These are phyloP conservation scores for Mythimna pallens DNA, from an alignment of 2,888 invertebrate species.

Conservation along the genomic window DNA sequence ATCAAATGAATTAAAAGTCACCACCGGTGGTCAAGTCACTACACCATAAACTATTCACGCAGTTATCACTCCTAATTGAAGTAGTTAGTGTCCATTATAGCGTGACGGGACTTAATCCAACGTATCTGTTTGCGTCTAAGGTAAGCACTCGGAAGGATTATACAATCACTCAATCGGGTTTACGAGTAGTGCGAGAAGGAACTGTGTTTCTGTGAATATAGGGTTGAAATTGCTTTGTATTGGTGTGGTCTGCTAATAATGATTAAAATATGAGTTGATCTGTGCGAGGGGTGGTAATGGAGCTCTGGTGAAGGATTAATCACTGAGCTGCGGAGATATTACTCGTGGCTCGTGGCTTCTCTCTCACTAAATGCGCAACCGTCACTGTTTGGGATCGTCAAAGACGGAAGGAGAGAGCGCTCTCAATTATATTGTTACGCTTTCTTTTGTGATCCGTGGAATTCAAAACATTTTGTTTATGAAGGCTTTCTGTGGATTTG, in stretches of 20 bases:
- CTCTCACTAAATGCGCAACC: conserved; percentile 17
- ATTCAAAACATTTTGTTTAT: not conserved
- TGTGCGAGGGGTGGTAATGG: conserved; percentile 51
- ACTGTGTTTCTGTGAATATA: conserved; percentile 5
- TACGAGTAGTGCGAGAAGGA: conserved; percentile 5
- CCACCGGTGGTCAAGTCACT: conserved; percentile 39
- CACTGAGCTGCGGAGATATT: conserved; percentile 31
- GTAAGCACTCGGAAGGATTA: conserved; percentile 58
- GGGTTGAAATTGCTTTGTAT: conserved; percentile 39
- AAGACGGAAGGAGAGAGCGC: not conserved
- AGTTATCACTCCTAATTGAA: conserved; percentile 42
- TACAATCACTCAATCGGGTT: conserved; percentile 57
- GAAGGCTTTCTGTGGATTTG: not conserved
- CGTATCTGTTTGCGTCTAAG: conserved; percentile 60
- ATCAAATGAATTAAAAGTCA: conserved; percentile 59
- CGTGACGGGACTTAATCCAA: conserved; percentile 45
- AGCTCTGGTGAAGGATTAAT: conserved; percentile 54
- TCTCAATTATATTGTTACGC: not conserved
- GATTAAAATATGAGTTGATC: conserved; percentile 65
- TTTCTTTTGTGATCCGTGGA: not conserved
- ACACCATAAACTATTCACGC: conserved; percentile 23
- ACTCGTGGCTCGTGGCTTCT: conserved; percentile 9
- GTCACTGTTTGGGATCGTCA: not conserved
- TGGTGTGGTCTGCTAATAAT: conserved; percentile 45
- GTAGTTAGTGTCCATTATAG: conserved; percentile 46